A percentile compares a stretch with the other conserved stretches of the same genome.
Evolutionary conservation across 2,797 vertebrate genomes (phyloP).

Genomic region (Phrynocephalus vlangalii): DNA sequence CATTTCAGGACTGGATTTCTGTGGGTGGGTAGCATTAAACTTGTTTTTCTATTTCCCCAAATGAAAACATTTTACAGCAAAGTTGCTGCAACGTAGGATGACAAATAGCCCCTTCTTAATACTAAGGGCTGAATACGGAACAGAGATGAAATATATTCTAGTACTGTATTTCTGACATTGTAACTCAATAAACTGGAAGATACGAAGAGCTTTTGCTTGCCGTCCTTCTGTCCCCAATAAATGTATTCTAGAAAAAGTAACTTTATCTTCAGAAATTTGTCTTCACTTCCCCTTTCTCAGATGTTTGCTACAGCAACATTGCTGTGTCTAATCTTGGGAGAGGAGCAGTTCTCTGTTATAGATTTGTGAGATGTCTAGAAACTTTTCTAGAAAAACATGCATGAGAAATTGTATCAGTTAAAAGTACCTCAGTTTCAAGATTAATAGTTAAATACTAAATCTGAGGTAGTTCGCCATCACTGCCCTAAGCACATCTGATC

Average conservation of each 20-base stretch:
- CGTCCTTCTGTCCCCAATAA: neutral
- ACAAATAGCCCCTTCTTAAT: neutral
- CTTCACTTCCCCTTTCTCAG: neutral
- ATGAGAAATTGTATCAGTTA: neutral
- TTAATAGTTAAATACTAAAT: neutral
- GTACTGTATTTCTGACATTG: neutral
- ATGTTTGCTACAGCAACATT: neutral
- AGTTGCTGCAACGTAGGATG: neutral
- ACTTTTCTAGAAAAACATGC: neutral
- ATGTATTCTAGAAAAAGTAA: neutral
- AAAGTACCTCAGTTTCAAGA: neutral
- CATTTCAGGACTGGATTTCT: neutral
- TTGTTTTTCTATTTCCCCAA: neutral
- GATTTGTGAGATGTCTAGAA: neutral
- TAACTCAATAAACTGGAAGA: constrained; percentile 25
- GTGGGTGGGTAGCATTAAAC: neutral
- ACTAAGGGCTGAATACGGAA: constrained; percentile 13
- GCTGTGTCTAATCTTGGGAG: neutral
- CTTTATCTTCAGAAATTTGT: neutral
- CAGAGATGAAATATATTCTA: neutral
- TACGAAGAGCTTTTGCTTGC: neutral
- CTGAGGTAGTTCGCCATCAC: too few relatives aligned
- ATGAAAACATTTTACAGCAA: constrained; percentile 7
- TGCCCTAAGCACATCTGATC: too few relatives aligned
- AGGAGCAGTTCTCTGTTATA: neutral